Evolutionary conservation across 92 coral and sea anemone genomes (phyloP).

Genomic region (Anthopleura xanthogrammica): DNA sequence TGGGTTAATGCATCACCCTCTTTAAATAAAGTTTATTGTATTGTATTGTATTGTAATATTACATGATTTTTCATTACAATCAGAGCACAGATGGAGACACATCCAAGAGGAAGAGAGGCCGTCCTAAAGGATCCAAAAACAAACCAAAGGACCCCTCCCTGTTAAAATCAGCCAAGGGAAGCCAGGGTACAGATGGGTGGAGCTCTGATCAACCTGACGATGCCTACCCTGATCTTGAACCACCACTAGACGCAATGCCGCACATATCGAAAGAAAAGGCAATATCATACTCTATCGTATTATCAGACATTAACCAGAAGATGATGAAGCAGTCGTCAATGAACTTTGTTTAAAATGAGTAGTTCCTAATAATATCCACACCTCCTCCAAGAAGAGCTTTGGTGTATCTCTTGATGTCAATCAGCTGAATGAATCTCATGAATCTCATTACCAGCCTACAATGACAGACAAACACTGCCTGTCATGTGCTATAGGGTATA

Average conservation of each 20-base stretch:
- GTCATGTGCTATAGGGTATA: no score
- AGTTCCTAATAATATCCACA: no score
- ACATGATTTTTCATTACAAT: not conserved
- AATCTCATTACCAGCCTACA: no score
- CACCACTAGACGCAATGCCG: slow-evolving; percentile 61
- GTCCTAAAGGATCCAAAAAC: slow-evolving; percentile 97
- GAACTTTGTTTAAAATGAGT: slow-evolving; percentile 58
- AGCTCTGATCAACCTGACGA: slow-evolving; percentile 53
- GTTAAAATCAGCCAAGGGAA: slow-evolving; percentile 29
- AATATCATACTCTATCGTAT: slow-evolving; percentile 73
- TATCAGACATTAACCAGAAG: slow-evolving; percentile 89
- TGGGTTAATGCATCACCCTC: no score
- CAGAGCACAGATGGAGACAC: slow-evolving; percentile 49
- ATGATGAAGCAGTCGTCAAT: slow-evolving; percentile 86
- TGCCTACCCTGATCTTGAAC: slow-evolving; percentile 34
- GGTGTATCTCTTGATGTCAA: no score
- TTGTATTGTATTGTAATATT: not conserved
- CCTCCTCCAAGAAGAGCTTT: no score
- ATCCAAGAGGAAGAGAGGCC: slow-evolving; percentile 81
- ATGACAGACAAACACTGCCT: no score
- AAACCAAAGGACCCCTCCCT: slow-evolving; percentile 78
- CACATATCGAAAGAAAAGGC: slow-evolving; percentile 88
- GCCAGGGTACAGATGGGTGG: slow-evolving; percentile 36
- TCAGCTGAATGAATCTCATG: no score
- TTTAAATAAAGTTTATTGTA: no score